These are phyloP conservation scores for Pteruthius melanotis DNA, from an alignment of 2,113 vertebrate genomes.

Conservation along the genomic window DNA sequence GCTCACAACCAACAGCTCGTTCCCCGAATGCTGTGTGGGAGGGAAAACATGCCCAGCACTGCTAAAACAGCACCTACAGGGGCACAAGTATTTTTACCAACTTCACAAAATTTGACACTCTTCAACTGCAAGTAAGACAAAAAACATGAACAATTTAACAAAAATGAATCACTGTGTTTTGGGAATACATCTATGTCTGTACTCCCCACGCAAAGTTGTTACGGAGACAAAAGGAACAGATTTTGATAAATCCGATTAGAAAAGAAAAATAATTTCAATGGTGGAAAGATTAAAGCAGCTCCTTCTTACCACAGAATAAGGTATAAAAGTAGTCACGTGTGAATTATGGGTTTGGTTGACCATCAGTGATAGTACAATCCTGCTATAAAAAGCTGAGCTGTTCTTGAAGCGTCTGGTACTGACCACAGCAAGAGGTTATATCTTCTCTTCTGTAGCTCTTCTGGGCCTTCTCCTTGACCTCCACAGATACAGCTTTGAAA, in stretches of 20 bases:
- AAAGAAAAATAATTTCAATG: not conserved
- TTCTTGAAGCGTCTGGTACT: not conserved
- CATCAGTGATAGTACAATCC: not conserved
- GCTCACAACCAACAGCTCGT: not conserved
- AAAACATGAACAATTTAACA: not conserved
- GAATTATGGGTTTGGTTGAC: not conserved
- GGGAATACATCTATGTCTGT: not conserved
- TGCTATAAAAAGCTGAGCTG: not conserved
- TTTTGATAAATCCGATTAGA: not conserved
- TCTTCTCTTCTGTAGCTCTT: not conserved
- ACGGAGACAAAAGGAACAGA: not conserved
- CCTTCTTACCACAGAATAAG: not conserved
- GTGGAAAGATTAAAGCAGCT: not conserved
- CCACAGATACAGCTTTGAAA: not conserved
- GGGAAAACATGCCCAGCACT: not conserved
- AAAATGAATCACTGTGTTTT: not conserved
- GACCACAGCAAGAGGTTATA: not conserved
- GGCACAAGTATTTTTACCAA: constrained; percentile 26
- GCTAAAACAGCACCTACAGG: not conserved
- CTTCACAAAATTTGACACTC: not conserved
- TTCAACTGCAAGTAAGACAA: not conserved
- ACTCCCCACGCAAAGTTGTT: not conserved
- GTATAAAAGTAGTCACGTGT: not conserved
- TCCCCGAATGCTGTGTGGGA: not conserved
- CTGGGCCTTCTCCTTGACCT: not conserved